Evolutionary conservation across 2,113 vertebrate species (phyloP).

Genomic region (Pomatorhinus ruficollis): DNA sequence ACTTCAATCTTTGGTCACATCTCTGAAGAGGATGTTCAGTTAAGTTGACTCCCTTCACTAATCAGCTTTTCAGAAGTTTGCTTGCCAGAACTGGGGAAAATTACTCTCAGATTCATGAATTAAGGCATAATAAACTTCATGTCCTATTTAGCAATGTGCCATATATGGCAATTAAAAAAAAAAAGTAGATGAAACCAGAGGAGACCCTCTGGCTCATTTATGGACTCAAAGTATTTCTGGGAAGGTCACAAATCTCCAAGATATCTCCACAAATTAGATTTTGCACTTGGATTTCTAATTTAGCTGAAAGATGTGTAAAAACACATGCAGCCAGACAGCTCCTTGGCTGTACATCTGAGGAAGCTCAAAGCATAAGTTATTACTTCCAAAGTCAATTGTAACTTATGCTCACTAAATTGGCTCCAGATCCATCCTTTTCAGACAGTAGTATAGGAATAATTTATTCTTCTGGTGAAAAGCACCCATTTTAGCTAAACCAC

Average conservation of each 20-base stretch:
- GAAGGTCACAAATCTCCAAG: slow-evolving; percentile 1
- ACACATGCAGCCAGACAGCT: slow-evolving; percentile 22
- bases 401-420: slow-evolving; percentile 61
- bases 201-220: neutral
- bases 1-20: neutral
- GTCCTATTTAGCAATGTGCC: neutral
- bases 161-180: neutral
- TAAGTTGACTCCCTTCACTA: neutral
- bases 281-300: slow-evolving; percentile 35
- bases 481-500: slow-evolving; percentile 46
- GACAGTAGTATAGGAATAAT: slow-evolving; percentile 58
- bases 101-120: slow-evolving; percentile 6
- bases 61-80: neutral
- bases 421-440: slow-evolving; percentile 54
- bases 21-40: neutral
- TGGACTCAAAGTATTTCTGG: neutral
- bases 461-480: slow-evolving; percentile 65
- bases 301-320: slow-evolving; percentile 50
- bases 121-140: neutral
- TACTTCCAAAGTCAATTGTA: slow-evolving; percentile 58
- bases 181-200: neutral
- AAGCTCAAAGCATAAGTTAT: slow-evolving; percentile 43
- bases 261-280: slow-evolving; percentile 3
- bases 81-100: neutral
- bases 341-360: slow-evolving; percentile 32